A percentile compares a stretch with the other conserved stretches of the same genome.
Conservation (phyloP, 2,888 invertebrate genomes). For the Lepetodrilus schrolli region DNA sequence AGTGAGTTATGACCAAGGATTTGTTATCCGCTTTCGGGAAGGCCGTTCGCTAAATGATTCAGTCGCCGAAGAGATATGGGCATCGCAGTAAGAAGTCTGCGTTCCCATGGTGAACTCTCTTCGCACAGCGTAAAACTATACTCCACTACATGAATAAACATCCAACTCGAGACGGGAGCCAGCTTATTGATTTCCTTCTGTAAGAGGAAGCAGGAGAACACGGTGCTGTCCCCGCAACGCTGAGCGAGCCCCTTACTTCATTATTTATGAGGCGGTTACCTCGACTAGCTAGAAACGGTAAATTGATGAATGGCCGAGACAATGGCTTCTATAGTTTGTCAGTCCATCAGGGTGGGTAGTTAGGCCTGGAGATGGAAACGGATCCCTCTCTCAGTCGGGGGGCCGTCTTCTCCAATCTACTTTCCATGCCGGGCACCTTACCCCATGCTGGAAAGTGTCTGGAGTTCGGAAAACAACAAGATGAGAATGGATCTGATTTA, state of each 20-base stretch:
- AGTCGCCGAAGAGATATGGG: constrained; percentile 13
- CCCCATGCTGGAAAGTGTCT: neutral
- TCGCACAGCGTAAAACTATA: neutral
- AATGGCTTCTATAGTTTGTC: neutral
- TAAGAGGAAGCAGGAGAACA: constrained; percentile 1
- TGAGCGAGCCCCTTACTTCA: constrained; percentile 15
- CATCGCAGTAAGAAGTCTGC: neutral
- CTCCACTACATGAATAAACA: constrained; percentile 29
- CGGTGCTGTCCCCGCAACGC: neutral
- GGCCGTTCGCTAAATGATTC: constrained; percentile 9
- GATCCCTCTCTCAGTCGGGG: neutral
- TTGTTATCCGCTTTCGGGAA: constrained; percentile 15
- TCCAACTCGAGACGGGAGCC: constrained; percentile 24
- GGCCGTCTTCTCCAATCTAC: neutral
- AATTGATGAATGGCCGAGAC: constrained; percentile 24
- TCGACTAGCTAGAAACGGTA: constrained; percentile 14
- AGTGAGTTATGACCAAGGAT: constrained; percentile 14
- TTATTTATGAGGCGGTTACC: constrained; percentile 29
- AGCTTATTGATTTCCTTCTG: constrained; percentile 1
- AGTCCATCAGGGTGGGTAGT: neutral
- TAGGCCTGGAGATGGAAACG: neutral
- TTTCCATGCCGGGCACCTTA: neutral
- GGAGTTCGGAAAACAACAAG: neutral
- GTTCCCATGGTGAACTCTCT: constrained; percentile 28
- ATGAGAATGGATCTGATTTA: constrained; percentile 1